These are phyloP conservation scores for Enteromius argenteus DNA, from an alignment of 2,797 vertebrate species.

Conservation along the genomic window DNA sequence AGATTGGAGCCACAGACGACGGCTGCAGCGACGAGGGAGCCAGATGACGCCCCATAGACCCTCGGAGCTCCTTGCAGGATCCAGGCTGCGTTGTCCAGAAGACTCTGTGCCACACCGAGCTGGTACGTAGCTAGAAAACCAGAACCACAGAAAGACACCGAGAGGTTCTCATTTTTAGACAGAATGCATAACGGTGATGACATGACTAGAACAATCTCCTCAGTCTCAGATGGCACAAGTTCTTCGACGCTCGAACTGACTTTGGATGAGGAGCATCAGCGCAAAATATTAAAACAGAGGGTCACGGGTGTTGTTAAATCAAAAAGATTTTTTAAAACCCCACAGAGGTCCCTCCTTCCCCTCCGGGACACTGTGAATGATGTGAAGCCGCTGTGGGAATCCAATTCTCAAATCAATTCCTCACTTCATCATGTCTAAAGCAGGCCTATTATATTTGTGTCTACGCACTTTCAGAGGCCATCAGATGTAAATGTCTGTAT, in stretches of 20 bases:
- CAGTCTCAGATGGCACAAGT: not conserved
- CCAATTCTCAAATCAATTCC: not conserved
- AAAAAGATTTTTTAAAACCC: not conserved
- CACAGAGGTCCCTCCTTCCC: not conserved
- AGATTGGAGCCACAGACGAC: slow-evolving; percentile 80
- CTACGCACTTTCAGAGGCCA: not conserved
- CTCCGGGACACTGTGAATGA: not conserved
- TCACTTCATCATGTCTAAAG: not conserved
- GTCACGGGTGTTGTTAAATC: slow-evolving; percentile 8
- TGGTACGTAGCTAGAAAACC: slow-evolving; percentile 92
- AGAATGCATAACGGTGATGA: not conserved
- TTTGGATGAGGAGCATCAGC: not conserved
- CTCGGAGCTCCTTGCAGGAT: slow-evolving; percentile 79
- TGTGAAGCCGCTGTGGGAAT: not conserved
- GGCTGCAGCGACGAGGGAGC: slow-evolving; percentile 86
- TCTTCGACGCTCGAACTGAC: not conserved
- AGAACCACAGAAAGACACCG: slow-evolving; percentile 87
- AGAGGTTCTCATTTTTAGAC: slow-evolving; percentile 51
- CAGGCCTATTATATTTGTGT: slow-evolving; percentile 11
- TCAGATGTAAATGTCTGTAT: slow-evolving; percentile 6
- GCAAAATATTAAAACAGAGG: not conserved
- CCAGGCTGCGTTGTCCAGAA: slow-evolving; percentile 81
- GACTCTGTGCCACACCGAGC: slow-evolving; percentile 85
- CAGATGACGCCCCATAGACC: slow-evolving; percentile 87
- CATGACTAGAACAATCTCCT: not conserved